Evolutionary conservation across 2,888 invertebrate genomes (phyloP), one percentile per base, ranked within the genome.

Genomic region (Drosophila trichaetosa): DNA sequence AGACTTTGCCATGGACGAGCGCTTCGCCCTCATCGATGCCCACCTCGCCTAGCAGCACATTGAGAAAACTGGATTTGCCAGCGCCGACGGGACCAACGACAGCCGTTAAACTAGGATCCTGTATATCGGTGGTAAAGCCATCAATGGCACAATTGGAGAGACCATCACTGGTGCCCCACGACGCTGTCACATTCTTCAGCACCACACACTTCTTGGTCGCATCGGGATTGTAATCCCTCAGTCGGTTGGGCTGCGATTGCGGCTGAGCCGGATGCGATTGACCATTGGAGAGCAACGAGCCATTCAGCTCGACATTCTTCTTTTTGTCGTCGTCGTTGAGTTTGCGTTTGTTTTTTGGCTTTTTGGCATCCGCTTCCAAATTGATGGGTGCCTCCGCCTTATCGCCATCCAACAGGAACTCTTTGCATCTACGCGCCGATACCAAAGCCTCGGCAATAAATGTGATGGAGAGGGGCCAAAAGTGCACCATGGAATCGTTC

Each of bases 401-500:
- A 36, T 87, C 83, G 2, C 89, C 87, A 53, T 91, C 90, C 7
- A 95, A 61, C 75, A 96, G 90, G 76, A 96, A 96, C 76, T 95
- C 95, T 84, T 96, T 95, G 73, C 97, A 94, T 85, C 97, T 94
- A 54, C 94, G 94, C 31, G 96, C 94, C 31, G 97, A 96, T 0
- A 98, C 96, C 52, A 95, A 94, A 0, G 96, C 96, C 90, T 98
- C 98, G 0, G 97, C 94, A 0, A 96, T 94, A 86, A 96, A 96
- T 2, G 96, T 95, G 46, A 98, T 95, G 0, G 96, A 96, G 83
- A 95, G 94, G 0, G 98, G 97, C 83, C 97, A 95, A 91, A 96
- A 97, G 40, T 97, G 96, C 0, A 96, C 97, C 93, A 97, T 95
- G 0, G 96, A 95, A 66, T 96, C 95, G 51, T 97, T 95, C 5